A percentile compares a stretch with the other conserved stretches of the same genome.
Conservation (phyloP, 2,113 vertebrate species). For the Scartelaos histophorus region DNA sequence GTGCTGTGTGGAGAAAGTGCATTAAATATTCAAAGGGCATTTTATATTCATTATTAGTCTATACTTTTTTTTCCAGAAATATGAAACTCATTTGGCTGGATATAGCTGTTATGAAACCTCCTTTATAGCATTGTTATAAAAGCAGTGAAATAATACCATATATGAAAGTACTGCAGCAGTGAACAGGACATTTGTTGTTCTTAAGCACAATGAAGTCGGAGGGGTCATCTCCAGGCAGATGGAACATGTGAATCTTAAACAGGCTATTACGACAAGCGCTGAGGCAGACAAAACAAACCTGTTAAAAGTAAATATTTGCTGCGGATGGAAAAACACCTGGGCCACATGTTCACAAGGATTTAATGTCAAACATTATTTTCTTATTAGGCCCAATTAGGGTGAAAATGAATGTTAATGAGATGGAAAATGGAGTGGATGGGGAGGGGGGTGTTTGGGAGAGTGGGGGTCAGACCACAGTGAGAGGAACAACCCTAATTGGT, state of each 20-base stretch:
- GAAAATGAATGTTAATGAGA: conserved; percentile 88
- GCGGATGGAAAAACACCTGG: conserved; percentile 49
- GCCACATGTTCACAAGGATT: conserved; percentile 69
- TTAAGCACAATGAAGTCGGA: conserved; percentile 11
- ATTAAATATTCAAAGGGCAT: conserved; percentile 64
- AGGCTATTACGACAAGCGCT: conserved; percentile 23
- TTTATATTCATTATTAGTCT: conserved; percentile 29
- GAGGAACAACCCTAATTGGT: conserved; percentile 51
- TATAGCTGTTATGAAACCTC: no score
- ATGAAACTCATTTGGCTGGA: neutral
- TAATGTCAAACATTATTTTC: conserved; percentile 81
- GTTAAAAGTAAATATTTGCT: conserved; percentile 52
- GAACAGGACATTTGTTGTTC: neutral
- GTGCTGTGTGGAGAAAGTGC: conserved; percentile 40
- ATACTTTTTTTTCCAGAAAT: neutral
- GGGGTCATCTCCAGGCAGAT: conserved; percentile 32
- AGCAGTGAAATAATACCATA: no score
- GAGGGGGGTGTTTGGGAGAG: conserved; percentile 13
- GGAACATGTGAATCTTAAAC: conserved; percentile 33
- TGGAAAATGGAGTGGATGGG: conserved; percentile 81
- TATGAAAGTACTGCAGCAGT: no score
- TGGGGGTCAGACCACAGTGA: conserved; percentile 27
- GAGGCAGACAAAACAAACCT: conserved; percentile 33
- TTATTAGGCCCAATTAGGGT: conserved; percentile 85
- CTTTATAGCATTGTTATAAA: no score